phyloP scores from a whole-genome alignment of 2,797 vertebrate genomes.

The Potorous gilbertii region DNA sequence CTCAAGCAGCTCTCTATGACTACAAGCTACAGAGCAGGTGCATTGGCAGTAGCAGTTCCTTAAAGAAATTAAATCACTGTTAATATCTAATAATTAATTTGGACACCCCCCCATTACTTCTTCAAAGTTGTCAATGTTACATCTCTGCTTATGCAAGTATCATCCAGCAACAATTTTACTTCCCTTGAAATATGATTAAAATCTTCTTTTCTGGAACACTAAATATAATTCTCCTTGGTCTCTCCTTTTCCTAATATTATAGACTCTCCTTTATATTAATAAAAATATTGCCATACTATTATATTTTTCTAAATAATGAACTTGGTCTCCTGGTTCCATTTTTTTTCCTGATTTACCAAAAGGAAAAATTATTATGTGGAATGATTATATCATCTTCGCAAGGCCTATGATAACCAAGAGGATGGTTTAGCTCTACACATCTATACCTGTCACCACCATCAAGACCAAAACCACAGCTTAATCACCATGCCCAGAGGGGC shows the following conservation, averaged over 20 bases:
- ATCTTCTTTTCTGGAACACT: conserved; percentile 24
- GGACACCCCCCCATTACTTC: too few relatives aligned
- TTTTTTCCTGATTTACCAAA: conserved; percentile 19
- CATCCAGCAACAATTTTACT: background rate
- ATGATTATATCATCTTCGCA: background rate
- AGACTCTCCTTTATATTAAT: conserved; percentile 21
- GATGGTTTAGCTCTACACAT: background rate
- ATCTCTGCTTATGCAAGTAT: conserved; percentile 13
- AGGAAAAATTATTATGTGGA: conserved; percentile 21
- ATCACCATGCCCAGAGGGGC: background rate
- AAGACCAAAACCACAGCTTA: background rate
- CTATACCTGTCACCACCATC: background rate
- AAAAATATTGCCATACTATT: conserved; percentile 28
- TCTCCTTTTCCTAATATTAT: background rate
- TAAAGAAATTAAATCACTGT: background rate
- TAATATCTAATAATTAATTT: too few relatives aligned
- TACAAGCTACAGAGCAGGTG: too few relatives aligned
- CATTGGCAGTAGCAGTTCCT: too few relatives aligned
- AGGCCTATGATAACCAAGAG: background rate
- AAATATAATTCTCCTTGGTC: background rate
- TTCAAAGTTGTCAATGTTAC: background rate
- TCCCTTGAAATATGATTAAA: background rate
- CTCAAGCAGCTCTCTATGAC: too few relatives aligned
- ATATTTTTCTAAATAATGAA: conserved; percentile 28
- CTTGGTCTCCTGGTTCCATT: conserved; percentile 28